Percentiles rank a stretch among this genome's conserved stretches.
Evolutionary conservation across 2,113 vertebrate species (phyloP).

Genomic region (Ancistrus triradiatus): DNA sequence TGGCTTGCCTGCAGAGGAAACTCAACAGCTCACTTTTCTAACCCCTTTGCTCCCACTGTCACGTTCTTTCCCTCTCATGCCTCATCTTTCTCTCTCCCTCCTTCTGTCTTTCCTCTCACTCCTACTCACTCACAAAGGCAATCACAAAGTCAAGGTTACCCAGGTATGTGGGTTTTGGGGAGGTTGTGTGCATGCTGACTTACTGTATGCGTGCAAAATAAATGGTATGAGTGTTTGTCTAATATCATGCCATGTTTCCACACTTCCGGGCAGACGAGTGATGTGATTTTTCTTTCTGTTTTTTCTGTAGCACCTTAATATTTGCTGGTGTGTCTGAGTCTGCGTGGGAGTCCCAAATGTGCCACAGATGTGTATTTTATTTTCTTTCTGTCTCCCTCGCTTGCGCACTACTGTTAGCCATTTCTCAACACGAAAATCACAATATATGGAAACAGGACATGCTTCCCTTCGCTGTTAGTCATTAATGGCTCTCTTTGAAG

Average conservation of each 20-base stretch:
- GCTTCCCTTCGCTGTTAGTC: slow-evolving; percentile 41
- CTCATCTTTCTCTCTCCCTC: slow-evolving; percentile 23
- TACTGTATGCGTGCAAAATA: too few species aligned
- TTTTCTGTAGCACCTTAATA: too few species aligned
- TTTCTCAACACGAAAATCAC: slow-evolving; percentile 37
- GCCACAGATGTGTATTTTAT: slow-evolving; percentile 35
- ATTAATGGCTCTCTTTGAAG: slow-evolving; percentile 50
- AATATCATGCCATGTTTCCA: too few species aligned
- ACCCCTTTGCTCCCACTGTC: slow-evolving; percentile 55
- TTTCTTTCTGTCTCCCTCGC: too few species aligned
- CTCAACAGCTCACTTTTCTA: slow-evolving; percentile 56
- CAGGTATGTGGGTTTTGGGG: background rate
- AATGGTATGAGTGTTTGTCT: too few species aligned
- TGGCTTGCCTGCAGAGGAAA: slow-evolving; percentile 51
- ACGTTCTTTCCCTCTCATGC: slow-evolving; percentile 39
- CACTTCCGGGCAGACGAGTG: too few species aligned
- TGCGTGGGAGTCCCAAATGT: slow-evolving; percentile 35
- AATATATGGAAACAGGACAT: slow-evolving; percentile 46
- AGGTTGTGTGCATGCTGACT: background rate
- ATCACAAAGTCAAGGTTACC: background rate
- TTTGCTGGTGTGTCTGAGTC: slow-evolving; percentile 29
- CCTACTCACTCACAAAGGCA: slow-evolving; percentile 7
- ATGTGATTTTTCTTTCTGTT: background rate
- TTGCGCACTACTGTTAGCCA: slow-evolving; percentile 37
- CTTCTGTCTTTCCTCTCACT: slow-evolving; percentile 40